Base-by-base conservation (phyloP, 2,797 vertebrate species). In the Sebastes minor region DNA sequence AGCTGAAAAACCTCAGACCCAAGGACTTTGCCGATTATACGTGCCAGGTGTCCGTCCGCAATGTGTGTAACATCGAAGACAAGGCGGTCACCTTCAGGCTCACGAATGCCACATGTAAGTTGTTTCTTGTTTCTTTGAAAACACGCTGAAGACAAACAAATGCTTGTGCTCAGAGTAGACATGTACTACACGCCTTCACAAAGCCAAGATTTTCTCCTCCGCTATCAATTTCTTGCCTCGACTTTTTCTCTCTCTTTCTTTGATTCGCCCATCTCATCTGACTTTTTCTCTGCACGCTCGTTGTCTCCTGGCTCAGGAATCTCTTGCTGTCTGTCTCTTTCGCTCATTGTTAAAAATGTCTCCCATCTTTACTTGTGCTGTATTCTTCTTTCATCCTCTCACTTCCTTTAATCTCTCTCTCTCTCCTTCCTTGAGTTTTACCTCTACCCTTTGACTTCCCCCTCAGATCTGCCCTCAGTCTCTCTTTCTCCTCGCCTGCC, bases 11-110 rank as follows among this genome's bases (percentile, higher is more conserved):
- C 80, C 94, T 99, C 33, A 90, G 98, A 57, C 97, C 97, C 4
- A 97, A 98, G 83, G 98, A 99, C 91, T 99, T 98, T 12, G 97
- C 97, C 71, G 97, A 99, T 93, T 99, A 99, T 87, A 98, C 97
- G 0, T 99, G 98, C 86, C 98, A 99, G 91, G 98, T 99, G 92
- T 99, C 98, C 0, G 98, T 99, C 6, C 97, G 98, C 46, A 99
- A 99, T 0, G 98, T 99, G 71, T 99, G 98, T 13, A 97, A 96
- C 89, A 99, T 99, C 71, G 96, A 97, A 2, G 98, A 99, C 88
- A 98, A 96, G 87, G 97, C 97, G 0, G 96, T 98, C 93, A 97
- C 97, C 88, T 99, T 99, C 93, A 95, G 93, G 76, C 97, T 99
- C 89, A 99, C 98, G 75, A 99, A 98, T 74, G 96, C 96, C 76